Percentiles rank a stretch among this genome's conserved stretches.
phyloP scores from a whole-genome alignment of 2,888 invertebrate genomes.

The Spodoptera picta region DNA sequence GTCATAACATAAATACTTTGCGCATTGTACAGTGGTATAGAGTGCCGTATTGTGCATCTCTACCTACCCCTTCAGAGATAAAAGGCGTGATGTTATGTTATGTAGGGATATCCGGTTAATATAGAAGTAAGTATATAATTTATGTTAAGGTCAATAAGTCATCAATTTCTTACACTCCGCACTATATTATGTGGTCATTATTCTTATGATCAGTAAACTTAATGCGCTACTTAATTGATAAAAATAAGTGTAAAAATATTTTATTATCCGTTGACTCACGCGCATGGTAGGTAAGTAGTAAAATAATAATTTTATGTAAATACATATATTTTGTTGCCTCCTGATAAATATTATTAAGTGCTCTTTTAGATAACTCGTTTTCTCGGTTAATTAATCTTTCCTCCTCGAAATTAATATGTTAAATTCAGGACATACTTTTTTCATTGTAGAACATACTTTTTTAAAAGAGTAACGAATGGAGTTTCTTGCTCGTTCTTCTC shows the following conservation, averaged over 20 bases:
- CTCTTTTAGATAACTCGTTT: conserved; percentile 13
- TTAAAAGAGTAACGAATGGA: too few relatives aligned
- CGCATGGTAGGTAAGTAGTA: conserved; percentile 26
- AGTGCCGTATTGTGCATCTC: too few relatives aligned
- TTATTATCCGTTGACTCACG: conserved; percentile 31
- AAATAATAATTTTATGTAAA: conserved; percentile 28
- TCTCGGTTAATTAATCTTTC: conserved; percentile 32
- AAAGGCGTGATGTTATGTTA: too few relatives aligned
- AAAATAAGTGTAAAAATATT: conserved; percentile 25
- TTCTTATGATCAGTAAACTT: conserved; percentile 43
- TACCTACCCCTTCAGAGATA: too few relatives aligned
- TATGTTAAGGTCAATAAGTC: conserved; percentile 36
- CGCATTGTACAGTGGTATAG: too few relatives aligned
- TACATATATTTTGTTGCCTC: conserved; percentile 14
- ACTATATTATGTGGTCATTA: conserved; percentile 43
- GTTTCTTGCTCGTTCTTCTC: too few relatives aligned
- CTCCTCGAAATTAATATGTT: conserved; percentile 32
- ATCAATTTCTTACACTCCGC: conserved; percentile 31
- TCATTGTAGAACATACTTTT: too few relatives aligned
- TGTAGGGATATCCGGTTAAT: conserved; percentile 13
- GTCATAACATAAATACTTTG: too few relatives aligned
- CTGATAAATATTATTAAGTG: conserved; percentile 26
- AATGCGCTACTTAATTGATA: conserved; percentile 41
- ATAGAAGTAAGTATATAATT: conserved; percentile 12
- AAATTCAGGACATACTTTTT: conserved; percentile 35